Evolutionary conservation across 2,888 invertebrate genomes (phyloP).

Genomic region (Parascotia fuliginaria): DNA sequence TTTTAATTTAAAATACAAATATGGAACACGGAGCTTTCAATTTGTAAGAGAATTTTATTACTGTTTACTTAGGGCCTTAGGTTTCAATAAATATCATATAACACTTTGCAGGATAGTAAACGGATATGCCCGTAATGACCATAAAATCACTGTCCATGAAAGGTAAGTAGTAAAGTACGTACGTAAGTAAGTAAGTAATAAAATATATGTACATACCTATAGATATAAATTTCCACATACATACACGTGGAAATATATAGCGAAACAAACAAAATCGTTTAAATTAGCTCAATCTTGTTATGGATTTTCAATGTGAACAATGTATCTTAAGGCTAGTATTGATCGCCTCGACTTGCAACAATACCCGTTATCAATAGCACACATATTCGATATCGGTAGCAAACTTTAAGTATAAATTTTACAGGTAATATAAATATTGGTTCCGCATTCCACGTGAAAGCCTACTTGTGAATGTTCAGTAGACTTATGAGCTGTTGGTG

Average conservation of each 20-base stretch:
- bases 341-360: neutral
- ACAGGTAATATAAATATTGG: slow-evolving; percentile 53
- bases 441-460: slow-evolving; percentile 46
- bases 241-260: too few relatives aligned
- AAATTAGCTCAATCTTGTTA: neutral
- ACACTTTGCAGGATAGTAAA: too few relatives aligned
- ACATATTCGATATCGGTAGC: slow-evolving; percentile 9
- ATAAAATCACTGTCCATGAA: too few relatives aligned
- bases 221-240: too few relatives aligned
- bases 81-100: neutral
- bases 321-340: neutral
- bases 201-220: too few relatives aligned
- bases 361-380: neutral
- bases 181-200: too few relatives aligned
- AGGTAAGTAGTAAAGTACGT: too few relatives aligned
- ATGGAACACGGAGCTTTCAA: neutral
- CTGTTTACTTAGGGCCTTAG: neutral
- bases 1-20: neutral
- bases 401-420: slow-evolving; percentile 17
- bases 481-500: slow-evolving; percentile 44
- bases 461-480: slow-evolving; percentile 52
- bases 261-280: too few relatives aligned
- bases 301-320: neutral
- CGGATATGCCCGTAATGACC: too few relatives aligned
- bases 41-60: neutral